Conservation (phyloP, 2,797 vertebrate genomes). For the Channallabes apus region DNA sequence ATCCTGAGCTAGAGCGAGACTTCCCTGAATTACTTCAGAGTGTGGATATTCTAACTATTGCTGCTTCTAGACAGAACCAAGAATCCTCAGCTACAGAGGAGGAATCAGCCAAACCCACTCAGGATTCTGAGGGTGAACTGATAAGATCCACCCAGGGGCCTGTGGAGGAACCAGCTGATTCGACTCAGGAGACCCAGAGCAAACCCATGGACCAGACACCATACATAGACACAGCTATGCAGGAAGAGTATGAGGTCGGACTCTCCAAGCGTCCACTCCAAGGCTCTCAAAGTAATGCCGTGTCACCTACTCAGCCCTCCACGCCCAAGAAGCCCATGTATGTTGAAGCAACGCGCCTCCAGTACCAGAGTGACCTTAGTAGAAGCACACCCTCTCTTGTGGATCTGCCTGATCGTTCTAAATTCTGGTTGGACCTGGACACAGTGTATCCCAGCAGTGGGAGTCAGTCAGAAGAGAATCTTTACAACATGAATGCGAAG, state of each 20-base stretch:
- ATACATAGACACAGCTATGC: conserved; percentile 56
- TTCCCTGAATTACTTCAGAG: conserved; percentile 82
- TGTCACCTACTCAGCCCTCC: conserved; percentile 85
- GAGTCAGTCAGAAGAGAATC: conserved; percentile 84
- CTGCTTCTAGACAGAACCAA: conserved; percentile 65
- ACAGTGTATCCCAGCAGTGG: conserved; percentile 75
- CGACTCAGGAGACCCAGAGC: conserved; percentile 41
- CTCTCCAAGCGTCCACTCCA: conserved; percentile 82
- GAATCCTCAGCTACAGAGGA: conserved; percentile 52
- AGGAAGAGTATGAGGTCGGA: conserved; percentile 68
- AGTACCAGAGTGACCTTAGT: conserved; percentile 81
- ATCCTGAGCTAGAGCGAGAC: conserved; percentile 79
- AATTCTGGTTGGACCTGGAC: conserved; percentile 85
- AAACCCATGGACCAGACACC: conserved; percentile 35
- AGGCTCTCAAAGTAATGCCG: conserved; percentile 80
- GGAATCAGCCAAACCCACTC: background rate
- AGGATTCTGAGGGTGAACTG: conserved; percentile 12
- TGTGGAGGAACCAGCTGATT: conserved; percentile 36
- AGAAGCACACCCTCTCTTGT: conserved; percentile 83
- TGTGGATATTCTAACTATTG: conserved; percentile 79
- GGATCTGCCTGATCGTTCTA: conserved; percentile 84
- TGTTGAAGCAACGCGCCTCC: conserved; percentile 67
- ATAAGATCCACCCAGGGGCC: conserved; percentile 40
- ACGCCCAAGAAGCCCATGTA: conserved; percentile 85
- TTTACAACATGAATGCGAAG: conserved; percentile 71